Evolutionary conservation across 2,113 vertebrate species (phyloP).

Genomic region (Sapayoa aenigma): DNA sequence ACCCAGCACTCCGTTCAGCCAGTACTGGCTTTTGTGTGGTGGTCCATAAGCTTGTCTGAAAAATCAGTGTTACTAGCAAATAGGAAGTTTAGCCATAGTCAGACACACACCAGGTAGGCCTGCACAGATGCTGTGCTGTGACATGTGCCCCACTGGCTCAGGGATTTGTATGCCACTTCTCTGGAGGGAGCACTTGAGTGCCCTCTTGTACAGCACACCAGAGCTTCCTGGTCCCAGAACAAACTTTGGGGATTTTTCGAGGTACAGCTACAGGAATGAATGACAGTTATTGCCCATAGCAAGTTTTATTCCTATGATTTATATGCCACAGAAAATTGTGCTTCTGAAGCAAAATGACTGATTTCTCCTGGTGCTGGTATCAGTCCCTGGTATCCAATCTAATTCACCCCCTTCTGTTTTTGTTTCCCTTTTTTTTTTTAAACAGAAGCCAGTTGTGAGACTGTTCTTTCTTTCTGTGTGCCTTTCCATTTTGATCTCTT

Average conservation of each 20-base stretch:
- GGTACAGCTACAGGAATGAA: neutral
- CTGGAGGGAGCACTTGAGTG: neutral
- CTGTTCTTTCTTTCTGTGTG: neutral
- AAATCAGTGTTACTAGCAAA: rapidly evolving
- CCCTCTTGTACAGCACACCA: neutral
- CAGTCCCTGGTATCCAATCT: neutral
- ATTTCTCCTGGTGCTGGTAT: neutral
- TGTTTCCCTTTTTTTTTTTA: neutral
- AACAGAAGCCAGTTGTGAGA: neutral
- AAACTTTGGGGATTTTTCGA: neutral
- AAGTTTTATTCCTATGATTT: constrained; percentile 20
- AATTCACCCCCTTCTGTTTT: neutral
- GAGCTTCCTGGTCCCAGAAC: neutral
- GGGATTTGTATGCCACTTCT: neutral
- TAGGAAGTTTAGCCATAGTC: rapidly evolving
- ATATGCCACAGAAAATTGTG: neutral
- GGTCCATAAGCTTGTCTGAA: neutral
- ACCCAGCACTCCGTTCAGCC: rapidly evolving
- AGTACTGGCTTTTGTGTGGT: neutral
- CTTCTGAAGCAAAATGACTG: neutral
- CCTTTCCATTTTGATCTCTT: neutral
- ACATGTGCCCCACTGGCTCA: neutral
- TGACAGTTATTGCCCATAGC: neutral
- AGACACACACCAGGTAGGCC: rapidly evolving
- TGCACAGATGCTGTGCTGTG: neutral